Conservation (phyloP, 2,113 vertebrate genomes). For the Microcebus lehilahytsara region DNA sequence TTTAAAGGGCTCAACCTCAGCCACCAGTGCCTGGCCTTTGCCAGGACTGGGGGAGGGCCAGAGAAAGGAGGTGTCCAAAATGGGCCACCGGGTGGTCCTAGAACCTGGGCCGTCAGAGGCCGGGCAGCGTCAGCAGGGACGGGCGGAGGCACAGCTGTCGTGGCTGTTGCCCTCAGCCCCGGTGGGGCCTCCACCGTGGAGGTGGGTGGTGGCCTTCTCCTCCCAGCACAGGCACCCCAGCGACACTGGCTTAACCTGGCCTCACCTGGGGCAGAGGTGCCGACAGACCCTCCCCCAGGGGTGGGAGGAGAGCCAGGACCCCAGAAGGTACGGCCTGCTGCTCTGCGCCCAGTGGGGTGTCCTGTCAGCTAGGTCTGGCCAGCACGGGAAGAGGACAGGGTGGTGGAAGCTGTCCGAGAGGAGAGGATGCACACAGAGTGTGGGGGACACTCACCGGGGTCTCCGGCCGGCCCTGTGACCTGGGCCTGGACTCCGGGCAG, state of each 20-base stretch:
- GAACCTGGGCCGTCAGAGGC: not conserved
- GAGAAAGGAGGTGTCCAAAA: not conserved
- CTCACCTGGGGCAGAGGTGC: not conserved
- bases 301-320: rapidly evolving
- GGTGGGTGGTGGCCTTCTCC: not conserved
- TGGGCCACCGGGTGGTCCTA: rapidly evolving
- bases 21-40: not conserved
- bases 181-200: rapidly evolving
- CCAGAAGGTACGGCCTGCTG: not conserved
- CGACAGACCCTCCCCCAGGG: not conserved
- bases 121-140: not conserved
- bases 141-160: too few relatives aligned
- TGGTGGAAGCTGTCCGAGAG: not conserved
- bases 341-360: too few relatives aligned
- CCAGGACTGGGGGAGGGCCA: not conserved
- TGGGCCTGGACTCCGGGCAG: not conserved
- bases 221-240: not conserved
- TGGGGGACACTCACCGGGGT: not conserved
- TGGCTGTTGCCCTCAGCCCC: not conserved
- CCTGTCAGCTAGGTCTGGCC: too few relatives aligned
- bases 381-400: too few relatives aligned
- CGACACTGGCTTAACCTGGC: rapidly evolving
- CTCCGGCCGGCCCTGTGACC: not conserved
- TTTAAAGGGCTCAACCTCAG: not conserved
- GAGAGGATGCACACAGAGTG: not conserved